Evolutionary conservation across 2,797 vertebrate genomes (phyloP).

Genomic region (Balearica regulorum): DNA sequence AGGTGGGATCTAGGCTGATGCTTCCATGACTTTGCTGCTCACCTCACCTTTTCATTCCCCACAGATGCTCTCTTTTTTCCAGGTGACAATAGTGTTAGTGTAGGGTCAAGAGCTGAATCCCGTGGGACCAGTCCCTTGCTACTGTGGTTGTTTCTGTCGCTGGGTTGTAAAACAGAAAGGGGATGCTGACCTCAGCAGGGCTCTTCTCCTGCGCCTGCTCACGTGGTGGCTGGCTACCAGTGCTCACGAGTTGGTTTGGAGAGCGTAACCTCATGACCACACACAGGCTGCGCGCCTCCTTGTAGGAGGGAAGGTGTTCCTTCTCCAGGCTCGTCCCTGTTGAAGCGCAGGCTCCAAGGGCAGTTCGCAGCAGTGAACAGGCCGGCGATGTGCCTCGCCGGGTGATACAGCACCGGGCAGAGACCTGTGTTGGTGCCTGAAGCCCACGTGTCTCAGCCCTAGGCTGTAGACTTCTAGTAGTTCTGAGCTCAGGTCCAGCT

Average conservation of each 20-base stretch:
- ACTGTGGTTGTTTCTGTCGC: rapidly evolving
- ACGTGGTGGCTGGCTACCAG: rapidly evolving
- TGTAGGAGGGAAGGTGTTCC: background rate
- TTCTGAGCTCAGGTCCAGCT: background rate
- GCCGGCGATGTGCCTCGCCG: background rate
- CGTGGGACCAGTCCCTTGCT: background rate
- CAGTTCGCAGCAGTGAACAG: background rate
- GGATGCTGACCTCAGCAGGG: background rate
- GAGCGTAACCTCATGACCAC: rapidly evolving
- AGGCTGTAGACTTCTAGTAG: background rate
- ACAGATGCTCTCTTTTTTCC: background rate
- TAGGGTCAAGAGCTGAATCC: background rate
- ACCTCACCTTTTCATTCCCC: background rate
- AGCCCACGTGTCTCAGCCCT: background rate
- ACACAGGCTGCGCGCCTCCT: rapidly evolving
- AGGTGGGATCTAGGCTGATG: background rate
- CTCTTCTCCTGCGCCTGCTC: background rate
- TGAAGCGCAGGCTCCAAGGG: rapidly evolving
- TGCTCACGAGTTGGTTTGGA: background rate
- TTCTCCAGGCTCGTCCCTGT: background rate
- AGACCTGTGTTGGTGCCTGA: background rate
- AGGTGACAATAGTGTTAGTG: background rate
- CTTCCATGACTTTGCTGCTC: background rate
- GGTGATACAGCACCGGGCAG: background rate
- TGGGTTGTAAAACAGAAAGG: background rate